These are phyloP conservation scores for Cenopis cana DNA, from an alignment of 2,888 invertebrate genomes.

Conservation along the genomic window DNA sequence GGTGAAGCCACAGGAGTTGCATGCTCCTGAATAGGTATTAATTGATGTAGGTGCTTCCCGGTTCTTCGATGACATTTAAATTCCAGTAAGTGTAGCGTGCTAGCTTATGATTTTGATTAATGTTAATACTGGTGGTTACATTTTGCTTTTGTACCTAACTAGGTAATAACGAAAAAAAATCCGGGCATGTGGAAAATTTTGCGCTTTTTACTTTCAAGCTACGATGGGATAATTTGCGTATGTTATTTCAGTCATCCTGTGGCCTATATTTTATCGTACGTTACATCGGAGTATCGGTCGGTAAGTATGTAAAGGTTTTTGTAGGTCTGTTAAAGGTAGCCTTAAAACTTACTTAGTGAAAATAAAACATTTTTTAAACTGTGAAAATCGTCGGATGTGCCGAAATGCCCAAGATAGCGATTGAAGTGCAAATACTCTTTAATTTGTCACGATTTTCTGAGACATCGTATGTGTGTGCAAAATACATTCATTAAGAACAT, in stretches of 20 bases:
- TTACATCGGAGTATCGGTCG: no score
- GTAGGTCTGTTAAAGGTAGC: no score
- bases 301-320: no score
- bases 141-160: background rate
- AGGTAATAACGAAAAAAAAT: background rate
- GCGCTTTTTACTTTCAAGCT: background rate
- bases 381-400: no score
- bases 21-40: background rate
- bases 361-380: no score
- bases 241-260: no score
- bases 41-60: background rate
- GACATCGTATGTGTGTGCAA: background rate
- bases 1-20: background rate
- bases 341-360: no score
- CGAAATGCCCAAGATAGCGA: no score
- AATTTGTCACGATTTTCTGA: background rate
- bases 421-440: background rate
- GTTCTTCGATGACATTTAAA: slow-evolving; percentile 1
- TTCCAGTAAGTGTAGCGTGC: background rate
- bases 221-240: background rate
- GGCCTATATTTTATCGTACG: no score
- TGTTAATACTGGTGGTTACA: background rate
- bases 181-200: background rate
- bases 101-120: background rate
- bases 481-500: background rate